These are phyloP conservation scores for Monodelphis domestica DNA, from an alignment of 2,797 vertebrate species.

Conservation along the genomic window DNA sequence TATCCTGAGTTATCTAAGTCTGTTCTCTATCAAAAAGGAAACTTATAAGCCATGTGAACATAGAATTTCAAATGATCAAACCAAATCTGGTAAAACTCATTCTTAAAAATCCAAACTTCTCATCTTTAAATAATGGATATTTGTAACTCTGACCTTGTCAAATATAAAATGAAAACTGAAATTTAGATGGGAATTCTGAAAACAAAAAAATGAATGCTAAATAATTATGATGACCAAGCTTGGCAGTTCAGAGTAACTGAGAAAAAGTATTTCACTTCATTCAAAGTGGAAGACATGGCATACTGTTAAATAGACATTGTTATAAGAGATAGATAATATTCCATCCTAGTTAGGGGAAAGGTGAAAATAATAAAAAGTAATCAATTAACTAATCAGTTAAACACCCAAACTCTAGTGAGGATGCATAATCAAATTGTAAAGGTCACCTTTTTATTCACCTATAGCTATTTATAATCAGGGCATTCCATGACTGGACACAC, in stretches of 20 bases:
- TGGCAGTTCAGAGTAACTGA: not conserved
- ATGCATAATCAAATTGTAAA: not conserved
- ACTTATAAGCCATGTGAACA: not conserved
- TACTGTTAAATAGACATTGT: not conserved
- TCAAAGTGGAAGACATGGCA: not conserved
- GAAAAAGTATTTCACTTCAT: not conserved
- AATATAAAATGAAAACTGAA: not conserved
- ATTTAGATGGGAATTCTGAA: not conserved
- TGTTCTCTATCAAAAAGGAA: not conserved
- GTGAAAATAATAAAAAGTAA: not conserved
- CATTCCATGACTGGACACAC: not conserved
- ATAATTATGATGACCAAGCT: not conserved
- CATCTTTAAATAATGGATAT: fast-evolving
- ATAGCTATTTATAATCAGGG: not conserved
- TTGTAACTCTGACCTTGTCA: not conserved
- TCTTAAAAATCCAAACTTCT: not conserved
- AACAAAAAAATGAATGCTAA: not conserved
- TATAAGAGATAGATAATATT: not conserved
- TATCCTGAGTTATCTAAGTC: not conserved
- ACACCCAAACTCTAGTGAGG: not conserved
- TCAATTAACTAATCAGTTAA: not conserved
- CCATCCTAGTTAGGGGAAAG: not conserved
- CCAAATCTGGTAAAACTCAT: fast-evolving
- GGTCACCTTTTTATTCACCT: not conserved
- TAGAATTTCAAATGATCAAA: fast-evolving